Evolutionary conservation across 2,888 invertebrate species (phyloP).

Genomic region (Craniophora ligustri): DNA sequence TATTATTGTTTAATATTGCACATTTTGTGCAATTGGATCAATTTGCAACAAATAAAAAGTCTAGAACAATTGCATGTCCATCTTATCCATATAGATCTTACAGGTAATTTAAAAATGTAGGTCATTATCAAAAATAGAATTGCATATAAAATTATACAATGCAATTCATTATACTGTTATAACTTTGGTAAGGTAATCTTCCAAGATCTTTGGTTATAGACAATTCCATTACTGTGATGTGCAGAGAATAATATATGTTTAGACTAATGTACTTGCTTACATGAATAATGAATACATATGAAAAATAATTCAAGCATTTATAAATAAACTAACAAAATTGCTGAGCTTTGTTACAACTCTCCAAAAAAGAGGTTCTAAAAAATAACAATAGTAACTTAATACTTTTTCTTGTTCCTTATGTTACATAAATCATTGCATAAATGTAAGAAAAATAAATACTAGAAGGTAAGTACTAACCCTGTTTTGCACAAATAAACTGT

Average conservation of each 20-base stretch:
- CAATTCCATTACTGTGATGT: constrained; percentile 59
- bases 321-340: constrained; percentile 50
- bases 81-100: constrained; percentile 38
- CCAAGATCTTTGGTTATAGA: constrained; percentile 67
- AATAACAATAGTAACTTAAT: constrained; percentile 51
- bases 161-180: constrained; percentile 56
- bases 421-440: constrained; percentile 35
- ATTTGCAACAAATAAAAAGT: constrained; percentile 26
- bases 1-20: constrained; percentile 29
- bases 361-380: constrained; percentile 49
- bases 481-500: constrained; percentile 38
- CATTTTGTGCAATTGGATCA: constrained; percentile 36
- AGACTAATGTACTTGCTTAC: constrained; percentile 51
- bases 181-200: constrained; percentile 67
- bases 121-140: constrained; percentile 65
- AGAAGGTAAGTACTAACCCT: constrained; percentile 53
- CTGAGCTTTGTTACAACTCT: constrained; percentile 44
- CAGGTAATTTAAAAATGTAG: constrained; percentile 46
- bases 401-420: constrained; percentile 34
- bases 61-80: constrained; percentile 25
- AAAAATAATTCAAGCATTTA: constrained; percentile 39
- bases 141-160: constrained; percentile 49
- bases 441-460: constrained; percentile 41
- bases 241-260: constrained; percentile 41
- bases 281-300: constrained; percentile 40